phyloP scores from a whole-genome alignment of 2,888 invertebrate genomes.

The Octonoba sinensis region DNA sequence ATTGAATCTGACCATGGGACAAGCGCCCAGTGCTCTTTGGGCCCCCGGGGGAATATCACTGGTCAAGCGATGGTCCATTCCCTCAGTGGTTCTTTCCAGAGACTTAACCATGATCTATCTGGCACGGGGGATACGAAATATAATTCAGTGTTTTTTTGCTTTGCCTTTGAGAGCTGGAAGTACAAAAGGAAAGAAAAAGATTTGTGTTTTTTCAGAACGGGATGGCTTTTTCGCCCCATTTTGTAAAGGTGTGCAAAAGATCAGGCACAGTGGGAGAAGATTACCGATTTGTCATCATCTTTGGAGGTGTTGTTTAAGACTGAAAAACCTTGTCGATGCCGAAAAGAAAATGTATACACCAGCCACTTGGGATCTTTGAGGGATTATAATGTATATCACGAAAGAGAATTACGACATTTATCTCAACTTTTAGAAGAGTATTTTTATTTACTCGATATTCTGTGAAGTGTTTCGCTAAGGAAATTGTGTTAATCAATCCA shows the following conservation, averaged over 20 bases:
- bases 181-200: neutral
- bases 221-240: slow-evolving; percentile 21
- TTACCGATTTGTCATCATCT: slow-evolving; percentile 55
- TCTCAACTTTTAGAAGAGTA: too few relatives aligned
- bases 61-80: slow-evolving; percentile 27
- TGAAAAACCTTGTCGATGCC: slow-evolving; percentile 33
- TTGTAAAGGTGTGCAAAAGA: slow-evolving; percentile 31
- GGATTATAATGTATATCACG: slow-evolving; percentile 38
- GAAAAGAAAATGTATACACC: slow-evolving; percentile 4
- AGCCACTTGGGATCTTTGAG: slow-evolving; percentile 17
- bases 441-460: too few relatives aligned
- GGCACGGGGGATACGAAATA: neutral
- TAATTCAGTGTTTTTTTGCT: too few relatives aligned
- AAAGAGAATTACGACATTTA: too few relatives aligned
- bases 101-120: slow-evolving; percentile 19
- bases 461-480: too few relatives aligned
- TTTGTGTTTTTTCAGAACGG: slow-evolving; percentile 5
- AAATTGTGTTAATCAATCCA: too few relatives aligned
- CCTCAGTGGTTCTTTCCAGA: neutral
- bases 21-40: slow-evolving; percentile 11
- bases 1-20: slow-evolving; percentile 38
- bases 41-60: neutral
- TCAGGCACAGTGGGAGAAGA: neutral
- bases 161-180: too few relatives aligned
- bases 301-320: slow-evolving; percentile 31